Base-by-base conservation (phyloP, 1,140 invertebrate species). In the Trypoxylus dichotomus region DNA sequence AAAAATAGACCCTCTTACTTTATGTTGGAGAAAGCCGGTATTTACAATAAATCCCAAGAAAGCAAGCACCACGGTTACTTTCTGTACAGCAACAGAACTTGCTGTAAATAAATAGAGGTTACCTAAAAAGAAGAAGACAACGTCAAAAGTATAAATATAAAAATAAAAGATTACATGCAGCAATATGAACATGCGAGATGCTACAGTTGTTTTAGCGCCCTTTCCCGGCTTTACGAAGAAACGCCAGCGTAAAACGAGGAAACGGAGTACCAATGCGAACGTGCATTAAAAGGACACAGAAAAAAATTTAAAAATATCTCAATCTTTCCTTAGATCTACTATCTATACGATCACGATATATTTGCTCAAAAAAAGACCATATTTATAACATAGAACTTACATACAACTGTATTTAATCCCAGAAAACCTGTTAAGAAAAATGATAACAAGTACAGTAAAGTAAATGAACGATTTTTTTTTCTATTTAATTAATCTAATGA, bases 251-350 rank as follows among this genome's bases (percentile, higher is more conserved):
- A 47, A 47, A 47, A 47, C 43, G 43, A 13, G 43, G 13, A 63
- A 63, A 19, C 1, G 10, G 10, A 24, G 3, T 19, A n/a, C n/a
- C n/a, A n/a, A n/a, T n/a, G 24, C 21, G 13, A 63, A 63, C 60
- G 60, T 63, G 60, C 60, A 63, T 13, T 19, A 63, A 63, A 63
- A 63, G 13, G 60, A 63, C 60, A 63, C 60, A 63, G 60, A 63
- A 63, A 63, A 63, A 63, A 63, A 63, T 63, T 63, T 63, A 63
- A 63, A 63, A 63, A 63, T 63, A 19, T 63, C 21, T 13, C 60
- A 47, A 47, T 47, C n/a, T 19, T 19, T 47, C 13, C 3, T 42
- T 42, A 11, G 41, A 42, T 42, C 11, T 47, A 37, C 60, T 63
- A 63, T 63, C 21, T 63, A 63, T 63, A 13, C n/a, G 13, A 37